Evolutionary conservation across 2,113 vertebrate genomes (phyloP), one percentile per base, ranked within the genome.

Genomic region (Hystrix brachyura): DNA sequence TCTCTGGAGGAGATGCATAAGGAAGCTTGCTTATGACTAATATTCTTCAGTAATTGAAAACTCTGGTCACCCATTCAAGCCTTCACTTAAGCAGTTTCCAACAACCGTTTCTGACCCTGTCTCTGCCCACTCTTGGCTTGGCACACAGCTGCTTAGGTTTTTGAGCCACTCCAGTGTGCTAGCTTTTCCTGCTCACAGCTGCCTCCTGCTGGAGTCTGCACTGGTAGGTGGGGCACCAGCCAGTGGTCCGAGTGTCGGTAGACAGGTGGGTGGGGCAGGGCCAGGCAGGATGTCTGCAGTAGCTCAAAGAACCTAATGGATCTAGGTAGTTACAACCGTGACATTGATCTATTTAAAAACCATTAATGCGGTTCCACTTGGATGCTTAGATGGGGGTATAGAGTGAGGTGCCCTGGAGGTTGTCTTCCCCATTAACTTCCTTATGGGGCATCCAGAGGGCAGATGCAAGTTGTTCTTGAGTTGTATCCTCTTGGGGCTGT

Each of bases 401-500:
- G 27, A 74, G 27, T 43, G 43, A 55, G 21, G 7, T 59, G 48
- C 65, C 76, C 84, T 85, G 19, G 7, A 89, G 78, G 38, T 38
- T 38, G 55, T 51, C 76, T 78, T 82, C 25, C 46, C 60, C 38
- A 21, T 59, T 90, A 57, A 60, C 94, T 86, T 84, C 93, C 29
- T 65, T 34, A 53, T 2, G 83, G 90, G 69, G 38, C 9, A 17
- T 43, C 64, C 71, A 10, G 53, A 51, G 32, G 80, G 86, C 87
- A 71, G 60, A 48, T 94, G 69, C 3, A 51, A 91, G 92, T 93
- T 91, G 95, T 94, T 87, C 91, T 93, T 88, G 0, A 87, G 55
- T 95, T 94, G 95, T 97, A 81, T 86, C 96, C 96, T 97, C 82
- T 91, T 72, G 60, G 98, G 96, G 95, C 98, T 98, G 92, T 97